Base-by-base conservation (phyloP, 2,797 vertebrate species). In the Spinus olivaceus region DNA sequence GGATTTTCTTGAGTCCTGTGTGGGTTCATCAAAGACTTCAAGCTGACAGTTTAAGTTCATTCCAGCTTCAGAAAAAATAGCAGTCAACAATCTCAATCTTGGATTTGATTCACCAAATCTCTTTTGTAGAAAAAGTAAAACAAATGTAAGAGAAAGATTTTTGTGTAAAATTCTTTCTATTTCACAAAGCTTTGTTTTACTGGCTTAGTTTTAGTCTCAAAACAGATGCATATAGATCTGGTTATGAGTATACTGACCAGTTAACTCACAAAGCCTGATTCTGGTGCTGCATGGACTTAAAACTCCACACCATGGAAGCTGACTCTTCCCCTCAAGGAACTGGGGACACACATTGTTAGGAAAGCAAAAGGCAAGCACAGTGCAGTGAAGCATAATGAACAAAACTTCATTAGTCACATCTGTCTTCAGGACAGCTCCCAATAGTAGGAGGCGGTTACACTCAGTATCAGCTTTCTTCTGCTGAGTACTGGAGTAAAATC, bases 351-450 rank as follows among this genome's bases (percentile, higher is more conserved):
- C 28, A 61, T 59, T 84, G 50, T 95, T 94, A 66, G 27, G 63
- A 65, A 61, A 95, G 66, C 49, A 77, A 17, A 27, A 39, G 4
- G 47, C 30, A 89, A 92, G 28, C 37, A 51, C 47, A 83, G 84
- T 66, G 56, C 39, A 24, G 61, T 72, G 77, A 61, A 46, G 53
- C 37, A 8, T 74, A 92, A 78, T 9, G 5, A 76, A 90, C 47
- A 13, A 85, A 57, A 69, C 59, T 25, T 90, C 78, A 91, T 90
- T 64, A 92, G 59, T 83, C 76, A 73, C 72, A 93, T 83, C 71
- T 90, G 23, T 95, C 88, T 96, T 90, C 64, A 79, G 87, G 72
- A 91, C 39, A 90, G 16, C 63, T 72, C 83, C 66, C 74, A 60
- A 5, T 18, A 81, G 49, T 4, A 66, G 66, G 17, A 74, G 67